phyloP scores from a whole-genome alignment of 2,888 invertebrate genomes.

The Diarsia brunnea region DNA sequence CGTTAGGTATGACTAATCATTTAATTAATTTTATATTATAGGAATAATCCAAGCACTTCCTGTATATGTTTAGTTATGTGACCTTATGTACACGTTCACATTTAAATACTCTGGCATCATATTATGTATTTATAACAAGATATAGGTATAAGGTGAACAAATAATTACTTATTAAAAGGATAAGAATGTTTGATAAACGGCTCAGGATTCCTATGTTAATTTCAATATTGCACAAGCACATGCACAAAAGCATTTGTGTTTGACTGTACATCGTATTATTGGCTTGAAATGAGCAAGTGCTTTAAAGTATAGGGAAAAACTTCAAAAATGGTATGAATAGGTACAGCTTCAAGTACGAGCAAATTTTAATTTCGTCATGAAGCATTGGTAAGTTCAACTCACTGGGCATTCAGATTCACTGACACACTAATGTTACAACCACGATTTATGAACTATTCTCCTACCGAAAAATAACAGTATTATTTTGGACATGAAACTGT shows the following conservation, averaged over 20 bases:
- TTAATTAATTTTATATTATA: conserved; percentile 5
- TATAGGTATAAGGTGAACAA: conserved; percentile 53
- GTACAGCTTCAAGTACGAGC: background rate
- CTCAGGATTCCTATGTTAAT: conserved; percentile 85
- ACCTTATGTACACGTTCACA: conserved; percentile 33
- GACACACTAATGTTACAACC: background rate
- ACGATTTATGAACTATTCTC: background rate
- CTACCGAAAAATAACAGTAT: background rate
- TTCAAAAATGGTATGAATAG: background rate
- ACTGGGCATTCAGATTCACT: background rate
- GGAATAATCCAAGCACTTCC: conserved; percentile 1
- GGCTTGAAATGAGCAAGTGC: background rate
- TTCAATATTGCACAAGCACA: conserved; percentile 65
- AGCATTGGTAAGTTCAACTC: background rate
- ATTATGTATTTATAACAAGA: background rate
- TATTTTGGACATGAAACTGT: background rate
- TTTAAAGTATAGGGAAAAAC: background rate
- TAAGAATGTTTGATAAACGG: conserved; percentile 74
- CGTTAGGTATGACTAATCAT: background rate
- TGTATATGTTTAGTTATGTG: conserved; percentile 10
- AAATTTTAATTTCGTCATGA: background rate
- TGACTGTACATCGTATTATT: conserved; percentile 68
- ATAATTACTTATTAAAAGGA: conserved; percentile 64
- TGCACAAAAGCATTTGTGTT: conserved; percentile 57
- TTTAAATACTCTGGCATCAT: conserved; percentile 38